Evolutionary conservation across 2,888 invertebrate species (phyloP).

Genomic region (Unio pictorum): DNA sequence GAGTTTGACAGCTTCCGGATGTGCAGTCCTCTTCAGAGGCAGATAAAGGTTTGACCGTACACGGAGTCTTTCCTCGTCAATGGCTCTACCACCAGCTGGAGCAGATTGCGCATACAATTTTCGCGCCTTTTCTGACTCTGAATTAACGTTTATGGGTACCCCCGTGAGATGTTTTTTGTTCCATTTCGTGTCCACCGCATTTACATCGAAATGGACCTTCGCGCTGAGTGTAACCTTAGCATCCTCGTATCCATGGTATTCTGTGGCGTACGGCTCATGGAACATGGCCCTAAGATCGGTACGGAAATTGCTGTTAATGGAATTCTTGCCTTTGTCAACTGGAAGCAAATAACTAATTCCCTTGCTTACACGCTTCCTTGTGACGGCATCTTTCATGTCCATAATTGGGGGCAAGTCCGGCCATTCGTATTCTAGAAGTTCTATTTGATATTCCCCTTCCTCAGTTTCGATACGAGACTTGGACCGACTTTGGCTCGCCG

Average conservation of each 20-base stretch:
- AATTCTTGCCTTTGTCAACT: slow-evolving; percentile 60
- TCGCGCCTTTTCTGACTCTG: slow-evolving; percentile 56
- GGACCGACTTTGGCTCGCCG: neutral
- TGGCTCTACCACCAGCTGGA: slow-evolving; percentile 46
- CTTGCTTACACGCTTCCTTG: slow-evolving; percentile 53
- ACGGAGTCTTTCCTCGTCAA: slow-evolving; percentile 40
- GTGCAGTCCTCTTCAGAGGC: slow-evolving; percentile 53
- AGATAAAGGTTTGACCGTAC: slow-evolving; percentile 54
- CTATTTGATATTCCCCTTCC: slow-evolving; percentile 39
- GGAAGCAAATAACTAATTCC: slow-evolving; percentile 64
- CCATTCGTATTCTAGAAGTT: slow-evolving; percentile 63
- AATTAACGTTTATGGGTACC: slow-evolving; percentile 48
- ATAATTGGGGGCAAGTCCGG: slow-evolving; percentile 64
- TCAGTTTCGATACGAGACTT: neutral
- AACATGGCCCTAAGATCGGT: slow-evolving; percentile 65
- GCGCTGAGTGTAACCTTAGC: slow-evolving; percentile 48
- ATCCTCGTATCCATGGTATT: slow-evolving; percentile 48
- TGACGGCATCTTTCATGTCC: slow-evolving; percentile 59
- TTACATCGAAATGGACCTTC: slow-evolving; percentile 54
- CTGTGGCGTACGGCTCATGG: slow-evolving; percentile 59
- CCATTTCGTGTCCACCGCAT: slow-evolving; percentile 51
- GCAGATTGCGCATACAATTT: slow-evolving; percentile 57
- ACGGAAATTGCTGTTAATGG: slow-evolving; percentile 58
- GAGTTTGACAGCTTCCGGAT: slow-evolving; percentile 55
- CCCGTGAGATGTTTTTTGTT: slow-evolving; percentile 34